Conservation (phyloP, 2,113 vertebrate genomes). For the Himantopus leucocephalus region DNA sequence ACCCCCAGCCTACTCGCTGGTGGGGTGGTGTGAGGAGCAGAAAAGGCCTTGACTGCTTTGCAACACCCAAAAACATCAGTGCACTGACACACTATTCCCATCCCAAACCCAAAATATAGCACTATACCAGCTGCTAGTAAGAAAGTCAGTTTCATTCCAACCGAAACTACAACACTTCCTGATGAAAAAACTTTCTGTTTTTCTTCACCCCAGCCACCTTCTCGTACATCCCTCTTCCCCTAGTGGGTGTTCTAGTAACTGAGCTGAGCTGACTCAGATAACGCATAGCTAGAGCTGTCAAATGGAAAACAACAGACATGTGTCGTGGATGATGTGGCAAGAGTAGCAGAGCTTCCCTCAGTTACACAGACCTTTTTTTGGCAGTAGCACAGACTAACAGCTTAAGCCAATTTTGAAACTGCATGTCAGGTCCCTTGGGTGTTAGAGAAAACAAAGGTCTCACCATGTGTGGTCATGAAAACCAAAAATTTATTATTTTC, state of each 20-base stretch:
- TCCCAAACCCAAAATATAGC: neutral
- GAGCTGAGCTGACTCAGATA: neutral
- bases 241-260: neutral
- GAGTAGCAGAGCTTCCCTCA: neutral
- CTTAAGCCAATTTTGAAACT: neutral
- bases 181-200: neutral
- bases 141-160: neutral
- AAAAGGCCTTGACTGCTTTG: neutral
- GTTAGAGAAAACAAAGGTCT: neutral
- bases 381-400: neutral
- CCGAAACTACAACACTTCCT: neutral
- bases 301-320: neutral
- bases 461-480: neutral
- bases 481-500: neutral
- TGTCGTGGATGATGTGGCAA: neutral
- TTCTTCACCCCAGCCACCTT: neutral
- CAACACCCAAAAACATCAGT: neutral
- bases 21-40: neutral
- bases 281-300: neutral
- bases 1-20: neutral
- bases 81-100: neutral
- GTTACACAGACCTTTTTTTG: neutral
- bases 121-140: neutral
- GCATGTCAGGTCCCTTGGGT: neutral
- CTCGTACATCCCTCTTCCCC: rapidly evolving